A percentile compares a stretch with the other conserved stretches of the same genome.
Conservation (phyloP, 2,888 invertebrate species). For the Caenorhabditis drosophilae region DNA sequence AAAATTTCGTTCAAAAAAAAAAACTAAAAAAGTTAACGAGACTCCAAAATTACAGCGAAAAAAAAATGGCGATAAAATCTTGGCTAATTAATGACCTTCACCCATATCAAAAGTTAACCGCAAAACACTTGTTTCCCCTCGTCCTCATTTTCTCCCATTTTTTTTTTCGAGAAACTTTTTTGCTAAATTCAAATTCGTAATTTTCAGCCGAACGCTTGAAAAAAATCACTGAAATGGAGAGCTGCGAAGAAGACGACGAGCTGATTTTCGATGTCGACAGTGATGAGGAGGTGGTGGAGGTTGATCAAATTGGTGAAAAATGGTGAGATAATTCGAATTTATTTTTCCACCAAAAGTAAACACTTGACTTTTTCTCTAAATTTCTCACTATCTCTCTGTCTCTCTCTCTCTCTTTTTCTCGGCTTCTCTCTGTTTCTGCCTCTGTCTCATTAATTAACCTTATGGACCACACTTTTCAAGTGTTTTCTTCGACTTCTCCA, state of each 20-base stretch:
- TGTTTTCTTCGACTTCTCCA: neutral
- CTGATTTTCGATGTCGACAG: constrained; percentile 32
- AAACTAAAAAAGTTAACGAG: too few relatives aligned
- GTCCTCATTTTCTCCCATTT: neutral
- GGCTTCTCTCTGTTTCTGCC: neutral
- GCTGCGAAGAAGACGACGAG: constrained; percentile 35
- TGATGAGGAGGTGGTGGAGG: constrained; percentile 51
- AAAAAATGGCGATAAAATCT: too few relatives aligned
- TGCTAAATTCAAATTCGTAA: neutral
- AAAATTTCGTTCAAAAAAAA: too few relatives aligned
- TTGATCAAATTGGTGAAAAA: constrained; percentile 38
- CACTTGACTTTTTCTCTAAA: constrained; percentile 14
- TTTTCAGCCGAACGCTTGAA: too few relatives aligned
- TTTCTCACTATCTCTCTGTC: constrained; percentile 1
- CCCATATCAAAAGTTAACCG: too few relatives aligned
- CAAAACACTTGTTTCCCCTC: too few relatives aligned
- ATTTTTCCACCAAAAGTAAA: constrained; percentile 5
- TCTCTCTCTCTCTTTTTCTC: neutral
- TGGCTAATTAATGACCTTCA: too few relatives aligned
- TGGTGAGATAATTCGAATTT: constrained; percentile 33
- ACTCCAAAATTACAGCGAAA: too few relatives aligned
- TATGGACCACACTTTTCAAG: too few relatives aligned
- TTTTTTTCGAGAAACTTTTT: neutral
- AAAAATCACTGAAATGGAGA: constrained; percentile 29
- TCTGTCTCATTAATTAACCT: constrained; percentile 6